Evolutionary conservation across 2,888 invertebrate genomes (phyloP).

Genomic region (Tridacna crocea): DNA sequence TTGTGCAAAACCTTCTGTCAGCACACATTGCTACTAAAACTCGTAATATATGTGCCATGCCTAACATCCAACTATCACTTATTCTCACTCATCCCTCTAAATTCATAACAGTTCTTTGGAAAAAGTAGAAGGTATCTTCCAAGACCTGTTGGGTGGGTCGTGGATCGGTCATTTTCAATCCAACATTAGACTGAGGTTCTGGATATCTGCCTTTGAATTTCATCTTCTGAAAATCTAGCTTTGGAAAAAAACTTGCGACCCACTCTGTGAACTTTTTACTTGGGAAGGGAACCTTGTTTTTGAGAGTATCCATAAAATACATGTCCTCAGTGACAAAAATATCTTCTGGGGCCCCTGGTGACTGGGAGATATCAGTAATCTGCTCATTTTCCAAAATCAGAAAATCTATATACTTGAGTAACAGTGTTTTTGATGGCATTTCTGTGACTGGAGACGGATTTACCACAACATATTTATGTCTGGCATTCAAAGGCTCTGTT

Average conservation of each 20-base stretch:
- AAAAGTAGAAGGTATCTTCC: slow-evolving; percentile 76
- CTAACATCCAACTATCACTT: too few species aligned
- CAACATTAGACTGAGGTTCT: slow-evolving; percentile 7
- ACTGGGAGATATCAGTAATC: slow-evolving; percentile 79
- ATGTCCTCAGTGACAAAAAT: slow-evolving; percentile 79
- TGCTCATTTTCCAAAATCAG: slow-evolving; percentile 79
- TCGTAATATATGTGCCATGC: too few species aligned
- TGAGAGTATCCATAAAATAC: slow-evolving; percentile 76
- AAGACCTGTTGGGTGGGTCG: slow-evolving; percentile 71
- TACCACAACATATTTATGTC: slow-evolving; percentile 56
- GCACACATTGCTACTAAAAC: too few species aligned
- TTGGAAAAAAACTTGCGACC: slow-evolving; percentile 74
- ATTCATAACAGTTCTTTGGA: slow-evolving; percentile 68
- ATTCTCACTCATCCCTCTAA: slow-evolving; percentile 1
- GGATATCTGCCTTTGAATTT: slow-evolving; percentile 52
- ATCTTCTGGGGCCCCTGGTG: slow-evolving; percentile 74
- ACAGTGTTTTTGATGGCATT: slow-evolving; percentile 57
- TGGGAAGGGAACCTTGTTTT: slow-evolving; percentile 72
- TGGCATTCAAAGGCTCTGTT: background rate
- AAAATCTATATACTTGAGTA: slow-evolving; percentile 77
- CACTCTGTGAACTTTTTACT: slow-evolving; percentile 76
- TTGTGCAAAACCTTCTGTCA: too few species aligned
- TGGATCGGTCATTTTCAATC: slow-evolving; percentile 55
- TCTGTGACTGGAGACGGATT: slow-evolving; percentile 52
- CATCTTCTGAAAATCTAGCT: slow-evolving; percentile 44